Evolutionary conservation across 2,113 vertebrate genomes (phyloP).

Genomic region (Halichoerus grypus): DNA sequence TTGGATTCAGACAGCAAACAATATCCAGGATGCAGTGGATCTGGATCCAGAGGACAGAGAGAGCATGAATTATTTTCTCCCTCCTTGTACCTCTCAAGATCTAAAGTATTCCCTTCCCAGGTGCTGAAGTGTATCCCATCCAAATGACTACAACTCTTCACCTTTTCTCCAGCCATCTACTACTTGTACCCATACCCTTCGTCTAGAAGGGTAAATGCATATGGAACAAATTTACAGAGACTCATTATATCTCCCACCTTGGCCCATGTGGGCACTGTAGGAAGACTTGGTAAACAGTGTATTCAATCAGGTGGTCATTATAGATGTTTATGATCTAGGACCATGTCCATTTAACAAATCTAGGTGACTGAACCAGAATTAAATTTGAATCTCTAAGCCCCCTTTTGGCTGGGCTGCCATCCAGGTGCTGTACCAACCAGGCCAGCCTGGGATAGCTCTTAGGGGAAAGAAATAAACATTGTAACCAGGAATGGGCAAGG

Average conservation of each 20-base stretch:
- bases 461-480: neutral
- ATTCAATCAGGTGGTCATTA: neutral
- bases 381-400: neutral
- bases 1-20: neutral
- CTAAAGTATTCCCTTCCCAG: neutral
- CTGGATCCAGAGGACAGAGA: neutral
- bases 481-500: neutral
- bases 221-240: neutral
- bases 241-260: neutral
- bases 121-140: neutral
- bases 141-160: neutral
- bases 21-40: neutral
- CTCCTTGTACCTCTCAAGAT: neutral
- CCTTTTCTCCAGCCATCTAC: neutral
- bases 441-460: neutral
- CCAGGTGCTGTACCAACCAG: neutral
- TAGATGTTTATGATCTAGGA: neutral
- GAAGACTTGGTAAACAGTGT: neutral
- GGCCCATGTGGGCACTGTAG: neutral
- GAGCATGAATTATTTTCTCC: neutral
- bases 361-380: neutral
- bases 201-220: neutral
- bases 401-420: neutral
- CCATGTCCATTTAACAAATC: neutral
- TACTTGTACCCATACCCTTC: neutral